These are phyloP conservation scores for Canis aureus DNA, from an alignment of 2,113 vertebrate species.

Conservation along the genomic window DNA sequence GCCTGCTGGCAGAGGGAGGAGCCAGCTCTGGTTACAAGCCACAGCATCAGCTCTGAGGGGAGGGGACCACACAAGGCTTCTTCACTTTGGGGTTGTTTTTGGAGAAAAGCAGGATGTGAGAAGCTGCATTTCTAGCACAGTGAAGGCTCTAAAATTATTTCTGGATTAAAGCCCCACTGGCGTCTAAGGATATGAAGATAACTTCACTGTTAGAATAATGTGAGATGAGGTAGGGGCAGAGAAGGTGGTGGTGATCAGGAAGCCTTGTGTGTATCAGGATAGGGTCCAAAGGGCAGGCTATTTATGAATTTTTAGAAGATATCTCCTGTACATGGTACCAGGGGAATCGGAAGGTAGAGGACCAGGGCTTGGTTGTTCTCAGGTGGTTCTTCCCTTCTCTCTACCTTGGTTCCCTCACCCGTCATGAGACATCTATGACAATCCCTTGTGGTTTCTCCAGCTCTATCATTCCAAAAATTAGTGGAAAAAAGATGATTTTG, in stretches of 20 bases:
- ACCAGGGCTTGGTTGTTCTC: background rate
- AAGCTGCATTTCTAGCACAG: background rate
- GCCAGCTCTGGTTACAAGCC: background rate
- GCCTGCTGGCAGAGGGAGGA: background rate
- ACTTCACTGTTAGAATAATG: background rate
- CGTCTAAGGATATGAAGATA: background rate
- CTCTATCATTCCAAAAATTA: constrained; percentile 36
- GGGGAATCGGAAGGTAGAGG: background rate
- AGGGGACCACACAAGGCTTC: background rate
- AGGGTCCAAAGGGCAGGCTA: background rate
- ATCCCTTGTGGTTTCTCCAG: background rate
- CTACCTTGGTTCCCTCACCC: background rate
- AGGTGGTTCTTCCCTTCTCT: background rate
- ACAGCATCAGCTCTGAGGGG: background rate
- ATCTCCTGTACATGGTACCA: background rate
- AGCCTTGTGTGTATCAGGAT: background rate
- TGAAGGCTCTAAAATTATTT: background rate
- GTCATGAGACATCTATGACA: background rate
- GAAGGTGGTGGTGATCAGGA: background rate
- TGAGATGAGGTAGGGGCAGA: background rate
- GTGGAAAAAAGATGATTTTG: constrained; percentile 5
- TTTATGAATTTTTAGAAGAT: background rate
- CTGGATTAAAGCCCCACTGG: background rate
- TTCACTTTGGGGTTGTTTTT: background rate
- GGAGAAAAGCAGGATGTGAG: background rate